phyloP scores from a whole-genome alignment of 92 coral and sea anemone species.

The Siderastrea siderea region DNA sequence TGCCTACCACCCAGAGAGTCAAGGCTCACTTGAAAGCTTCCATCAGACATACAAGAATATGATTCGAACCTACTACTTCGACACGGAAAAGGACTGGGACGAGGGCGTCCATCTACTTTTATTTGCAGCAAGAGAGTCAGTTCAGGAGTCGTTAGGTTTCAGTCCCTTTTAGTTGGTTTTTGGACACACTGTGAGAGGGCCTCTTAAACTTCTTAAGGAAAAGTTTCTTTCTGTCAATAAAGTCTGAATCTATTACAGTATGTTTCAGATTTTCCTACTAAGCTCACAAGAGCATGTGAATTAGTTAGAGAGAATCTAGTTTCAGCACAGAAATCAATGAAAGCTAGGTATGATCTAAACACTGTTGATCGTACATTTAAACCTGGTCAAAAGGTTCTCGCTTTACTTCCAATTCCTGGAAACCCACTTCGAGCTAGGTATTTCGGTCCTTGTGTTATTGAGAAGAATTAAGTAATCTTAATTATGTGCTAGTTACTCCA shows the following conservation, averaged over 20 bases:
- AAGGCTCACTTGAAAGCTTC: no score
- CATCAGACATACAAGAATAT: no score
- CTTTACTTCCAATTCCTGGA: conserved; percentile 37
- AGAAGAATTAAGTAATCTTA: conserved; percentile 33
- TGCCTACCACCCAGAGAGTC: no score
- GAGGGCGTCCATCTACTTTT: background rate
- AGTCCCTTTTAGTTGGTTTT: conserved; percentile 61
- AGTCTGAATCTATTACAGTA: conserved; percentile 43
- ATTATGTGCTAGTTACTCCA: conserved; percentile 32
- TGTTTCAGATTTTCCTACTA: conserved; percentile 46
- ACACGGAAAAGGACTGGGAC: no score
- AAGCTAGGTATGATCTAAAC: conserved; percentile 28
- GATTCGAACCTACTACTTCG: no score
- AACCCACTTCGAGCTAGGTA: conserved; percentile 4
- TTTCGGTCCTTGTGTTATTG: conserved; percentile 39
- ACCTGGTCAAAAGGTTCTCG: conserved; percentile 42
- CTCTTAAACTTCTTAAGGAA: conserved; percentile 69
- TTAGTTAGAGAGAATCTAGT: conserved; percentile 32
- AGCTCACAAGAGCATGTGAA: conserved; percentile 32
- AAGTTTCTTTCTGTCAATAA: conserved; percentile 34
- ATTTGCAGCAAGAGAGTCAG: conserved; percentile 42
- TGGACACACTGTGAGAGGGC: conserved; percentile 66
- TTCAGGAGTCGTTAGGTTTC: conserved; percentile 70
- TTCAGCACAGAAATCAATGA: no score
- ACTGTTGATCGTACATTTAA: conserved; percentile 33